Base-by-base conservation (phyloP, 1,140 invertebrate genomes). In the Atta cephalotes region DNA sequence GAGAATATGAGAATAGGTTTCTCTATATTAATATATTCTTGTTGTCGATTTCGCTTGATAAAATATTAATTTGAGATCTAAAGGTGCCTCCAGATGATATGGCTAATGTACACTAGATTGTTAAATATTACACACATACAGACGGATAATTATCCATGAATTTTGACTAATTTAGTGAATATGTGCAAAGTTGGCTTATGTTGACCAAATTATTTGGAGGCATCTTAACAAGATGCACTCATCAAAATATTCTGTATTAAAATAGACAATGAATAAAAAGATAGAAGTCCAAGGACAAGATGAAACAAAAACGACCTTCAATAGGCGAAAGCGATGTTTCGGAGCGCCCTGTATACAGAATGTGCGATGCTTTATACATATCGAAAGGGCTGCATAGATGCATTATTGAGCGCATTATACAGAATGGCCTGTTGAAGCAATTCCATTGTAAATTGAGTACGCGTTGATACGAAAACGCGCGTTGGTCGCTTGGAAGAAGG, bases 371-470 rank as follows among this genome's bases (percentile, higher is more conserved):
- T 49, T 53, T 78, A 18, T 88, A 78, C 80, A 82, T 86, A 87
- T 87, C 90, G 74, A 77, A 66, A 77, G 51, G 76, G 63, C 56
- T 74, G 72, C 72, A 60, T 51, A 76, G 84, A 90, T 88, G 89
- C 85, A 88, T 90, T 90, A 90, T 91, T 90, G 86, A 68, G 14
- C 56, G 68, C 76, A 86, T 91, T 90, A 91, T 74, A 60, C 53
- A 49, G 85, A 76, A 87, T 62, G 79, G 39, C 51, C 81, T 85
- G 89, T 90, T 86, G 89, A 87, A 78, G 70, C 87, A 56, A 66
- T 88, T 76, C 81, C 81, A 89, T 91, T 91, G 87, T 91, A 91
- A 91, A 91, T 91, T 91, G 89, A 63, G 76, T 85, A 68, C 53
- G 77, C 77, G 84, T 85, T 74, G 79, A 31, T 85, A 82, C 51